These are phyloP conservation scores for Oreohelix idahoensis DNA, from an alignment of 1,140 invertebrate genomes.

Conservation along the genomic window DNA sequence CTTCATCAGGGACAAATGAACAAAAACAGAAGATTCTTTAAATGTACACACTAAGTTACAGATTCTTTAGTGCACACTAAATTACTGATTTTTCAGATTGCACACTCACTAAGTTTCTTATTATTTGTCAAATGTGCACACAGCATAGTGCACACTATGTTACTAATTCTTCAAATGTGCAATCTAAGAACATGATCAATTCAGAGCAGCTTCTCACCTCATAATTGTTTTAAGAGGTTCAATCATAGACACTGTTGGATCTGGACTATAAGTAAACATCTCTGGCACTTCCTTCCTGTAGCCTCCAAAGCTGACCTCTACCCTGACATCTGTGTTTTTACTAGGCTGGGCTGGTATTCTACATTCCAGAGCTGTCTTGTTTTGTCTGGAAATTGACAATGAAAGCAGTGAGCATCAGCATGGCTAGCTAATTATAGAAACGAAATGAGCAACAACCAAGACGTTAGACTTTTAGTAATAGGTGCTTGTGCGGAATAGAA, in stretches of 20 bases:
- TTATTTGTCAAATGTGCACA: no score
- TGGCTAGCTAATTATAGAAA: background rate
- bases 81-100: no score
- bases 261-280: slow-evolving; percentile 56
- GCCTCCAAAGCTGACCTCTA: slow-evolving; percentile 66
- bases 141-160: no score
- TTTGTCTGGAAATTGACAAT: slow-evolving; percentile 49
- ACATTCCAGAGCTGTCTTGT: slow-evolving; percentile 56
- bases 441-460: no score
- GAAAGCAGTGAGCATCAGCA: background rate
- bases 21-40: no score
- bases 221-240: slow-evolving; percentile 61
- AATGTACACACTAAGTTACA: no score
- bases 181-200: background rate
- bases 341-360: slow-evolving; percentile 51
- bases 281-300: slow-evolving; percentile 49
- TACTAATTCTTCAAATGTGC: no score
- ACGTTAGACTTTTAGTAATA: no score
- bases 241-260: slow-evolving; percentile 63
- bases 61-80: no score
- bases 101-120: no score
- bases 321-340: slow-evolving; percentile 44
- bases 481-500: no score
- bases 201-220: slow-evolving; percentile 47
- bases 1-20: no score